Percentiles rank a stretch among this genome's conserved stretches.
phyloP scores from a whole-genome alignment of 2,888 invertebrate species.

The Perithous albicinctus region DNA sequence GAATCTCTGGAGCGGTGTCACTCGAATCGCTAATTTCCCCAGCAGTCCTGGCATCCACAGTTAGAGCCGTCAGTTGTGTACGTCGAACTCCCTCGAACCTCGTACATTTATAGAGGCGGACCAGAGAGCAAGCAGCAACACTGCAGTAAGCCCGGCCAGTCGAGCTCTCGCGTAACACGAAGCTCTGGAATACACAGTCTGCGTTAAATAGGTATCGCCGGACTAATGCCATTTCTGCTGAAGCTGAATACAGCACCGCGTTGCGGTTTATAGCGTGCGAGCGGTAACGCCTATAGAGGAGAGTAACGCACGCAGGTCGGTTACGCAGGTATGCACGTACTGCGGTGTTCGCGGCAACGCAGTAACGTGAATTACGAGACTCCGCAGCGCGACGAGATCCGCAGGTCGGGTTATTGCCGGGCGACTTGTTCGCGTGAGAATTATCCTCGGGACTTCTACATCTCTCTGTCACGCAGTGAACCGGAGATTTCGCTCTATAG shows the following conservation, averaged over 20 bases:
- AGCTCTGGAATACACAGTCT: conserved; percentile 35
- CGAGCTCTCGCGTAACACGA: conserved; percentile 20
- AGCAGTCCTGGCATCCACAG: background rate
- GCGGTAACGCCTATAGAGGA: conserved; percentile 7
- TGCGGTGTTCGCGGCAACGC: background rate
- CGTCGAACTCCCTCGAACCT: background rate
- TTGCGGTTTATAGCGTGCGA: conserved; percentile 50
- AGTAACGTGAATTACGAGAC: conserved; percentile 48
- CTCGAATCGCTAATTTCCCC: conserved; percentile 9
- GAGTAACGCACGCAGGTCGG: background rate
- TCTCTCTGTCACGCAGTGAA: background rate
- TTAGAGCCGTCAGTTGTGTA: background rate
- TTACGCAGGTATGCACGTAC: background rate
- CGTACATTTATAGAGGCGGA: background rate
- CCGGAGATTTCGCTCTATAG: conserved; percentile 8
- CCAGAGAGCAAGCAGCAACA: conserved; percentile 10
- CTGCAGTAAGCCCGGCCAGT: conserved; percentile 4
- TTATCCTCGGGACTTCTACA: conserved; percentile 31
- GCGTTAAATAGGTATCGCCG: conserved; percentile 52
- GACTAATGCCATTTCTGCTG: conserved; percentile 38
- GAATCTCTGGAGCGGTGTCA: conserved; percentile 8
- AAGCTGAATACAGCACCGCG: conserved; percentile 36
- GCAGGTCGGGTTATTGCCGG: conserved; percentile 29
- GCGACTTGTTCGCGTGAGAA: conserved; percentile 37
- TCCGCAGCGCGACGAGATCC: conserved; percentile 16